Evolutionary conservation across 2,113 vertebrate genomes (phyloP).

Genomic region (Alligator mississippiensis): DNA sequence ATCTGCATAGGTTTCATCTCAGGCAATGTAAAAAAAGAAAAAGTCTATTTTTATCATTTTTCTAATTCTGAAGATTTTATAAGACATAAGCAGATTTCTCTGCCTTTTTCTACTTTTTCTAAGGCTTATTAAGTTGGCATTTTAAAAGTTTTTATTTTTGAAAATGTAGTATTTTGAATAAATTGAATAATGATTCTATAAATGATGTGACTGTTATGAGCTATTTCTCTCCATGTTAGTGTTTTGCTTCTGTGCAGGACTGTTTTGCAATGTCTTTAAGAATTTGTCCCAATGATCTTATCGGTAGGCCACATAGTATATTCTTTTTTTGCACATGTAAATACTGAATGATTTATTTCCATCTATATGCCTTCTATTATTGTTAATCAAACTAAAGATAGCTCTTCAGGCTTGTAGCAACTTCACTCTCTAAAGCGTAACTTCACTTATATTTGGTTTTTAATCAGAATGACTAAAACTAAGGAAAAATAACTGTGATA

Average conservation of each 20-base stretch:
- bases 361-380: not conserved
- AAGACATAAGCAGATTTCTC: not conserved
- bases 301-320: not conserved
- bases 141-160: not conserved
- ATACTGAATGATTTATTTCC: not conserved
- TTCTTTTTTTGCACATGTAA: not conserved
- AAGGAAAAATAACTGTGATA: slow-evolving; percentile 50
- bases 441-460: slow-evolving; percentile 3
- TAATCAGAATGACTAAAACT: slow-evolving; percentile 33
- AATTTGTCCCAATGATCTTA: not conserved
- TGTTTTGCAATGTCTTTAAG: not conserved
- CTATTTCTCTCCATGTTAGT: not conserved
- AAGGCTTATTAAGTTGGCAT: not conserved
- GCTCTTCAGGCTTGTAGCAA: not conserved
- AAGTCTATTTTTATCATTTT: not conserved
- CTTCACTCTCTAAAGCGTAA: slow-evolving; percentile 31
- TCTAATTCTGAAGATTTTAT: not conserved
- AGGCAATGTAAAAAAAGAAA: no score
- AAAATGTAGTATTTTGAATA: not conserved
- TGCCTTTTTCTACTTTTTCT: not conserved
- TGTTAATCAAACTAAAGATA: slow-evolving; percentile 56
- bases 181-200: not conserved
- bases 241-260: not conserved
- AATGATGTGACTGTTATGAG: not conserved
- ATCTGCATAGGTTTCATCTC: no score